Conservation (phyloP, 2,888 invertebrate species). For the Monoplex corrugatus region DNA sequence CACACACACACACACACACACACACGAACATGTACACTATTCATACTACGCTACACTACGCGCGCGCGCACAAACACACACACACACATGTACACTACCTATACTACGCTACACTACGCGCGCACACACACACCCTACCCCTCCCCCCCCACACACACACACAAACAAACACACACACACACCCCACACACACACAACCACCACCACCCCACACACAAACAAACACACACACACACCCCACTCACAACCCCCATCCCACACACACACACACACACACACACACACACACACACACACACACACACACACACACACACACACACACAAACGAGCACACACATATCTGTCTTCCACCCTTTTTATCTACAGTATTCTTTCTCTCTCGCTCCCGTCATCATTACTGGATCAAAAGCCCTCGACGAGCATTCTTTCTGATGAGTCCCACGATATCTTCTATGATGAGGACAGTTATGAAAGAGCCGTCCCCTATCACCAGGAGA, state of each 20-base stretch:
- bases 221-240: background rate
- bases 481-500: no score
- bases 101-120: background rate
- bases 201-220: background rate
- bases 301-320: background rate
- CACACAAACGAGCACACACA: no score
- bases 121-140: background rate
- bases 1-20: background rate
- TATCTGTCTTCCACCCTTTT: no score
- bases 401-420: no score
- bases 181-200: background rate
- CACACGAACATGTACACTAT: background rate
- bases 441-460: no score
- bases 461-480: no score
- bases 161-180: background rate
- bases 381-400: no score
- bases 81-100: background rate
- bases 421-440: no score
- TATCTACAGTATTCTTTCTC: no score
- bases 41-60: background rate
- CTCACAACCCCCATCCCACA: background rate
- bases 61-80: no score
- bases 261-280: background rate
- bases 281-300: background rate
- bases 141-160: constrained; percentile 7